phyloP scores from a whole-genome alignment of 2,113 vertebrate genomes.

The Rostratula benghalensis region DNA sequence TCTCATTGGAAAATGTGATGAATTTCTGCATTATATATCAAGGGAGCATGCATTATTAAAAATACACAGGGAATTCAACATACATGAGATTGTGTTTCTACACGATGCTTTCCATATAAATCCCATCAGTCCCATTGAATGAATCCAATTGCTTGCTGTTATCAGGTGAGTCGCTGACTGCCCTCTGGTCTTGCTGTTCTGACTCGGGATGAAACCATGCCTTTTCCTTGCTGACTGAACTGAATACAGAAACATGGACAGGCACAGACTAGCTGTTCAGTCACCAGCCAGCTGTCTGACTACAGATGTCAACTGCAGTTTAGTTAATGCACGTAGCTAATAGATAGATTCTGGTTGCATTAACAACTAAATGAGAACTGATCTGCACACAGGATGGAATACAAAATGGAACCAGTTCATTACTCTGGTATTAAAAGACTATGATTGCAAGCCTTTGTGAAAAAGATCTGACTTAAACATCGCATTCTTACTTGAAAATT shows the following conservation, averaged over 20 bases:
- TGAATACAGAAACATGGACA: background rate
- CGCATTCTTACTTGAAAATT: background rate
- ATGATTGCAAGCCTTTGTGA: background rate
- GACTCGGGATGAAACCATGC: background rate
- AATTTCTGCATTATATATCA: background rate
- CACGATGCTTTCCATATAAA: background rate
- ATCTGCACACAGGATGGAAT: background rate
- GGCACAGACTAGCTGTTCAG: background rate
- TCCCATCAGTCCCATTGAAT: background rate
- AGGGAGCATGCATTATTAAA: background rate
- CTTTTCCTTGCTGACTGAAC: background rate
- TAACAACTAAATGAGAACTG: background rate
- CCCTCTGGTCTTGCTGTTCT: background rate
- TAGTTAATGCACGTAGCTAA: background rate
- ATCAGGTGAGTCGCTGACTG: background rate
- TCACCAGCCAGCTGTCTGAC: background rate
- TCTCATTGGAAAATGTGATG: background rate
- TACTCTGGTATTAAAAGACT: background rate
- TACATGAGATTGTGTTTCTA: background rate
- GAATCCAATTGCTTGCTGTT: background rate
- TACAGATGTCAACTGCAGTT: background rate
- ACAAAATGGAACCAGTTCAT: background rate
- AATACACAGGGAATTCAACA: background rate
- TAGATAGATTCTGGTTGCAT: background rate
- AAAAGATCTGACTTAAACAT: background rate